These are phyloP conservation scores for Gonioctena quinquepunctata DNA, from an alignment of 1,140 invertebrate species.

Conservation along the genomic window DNA sequence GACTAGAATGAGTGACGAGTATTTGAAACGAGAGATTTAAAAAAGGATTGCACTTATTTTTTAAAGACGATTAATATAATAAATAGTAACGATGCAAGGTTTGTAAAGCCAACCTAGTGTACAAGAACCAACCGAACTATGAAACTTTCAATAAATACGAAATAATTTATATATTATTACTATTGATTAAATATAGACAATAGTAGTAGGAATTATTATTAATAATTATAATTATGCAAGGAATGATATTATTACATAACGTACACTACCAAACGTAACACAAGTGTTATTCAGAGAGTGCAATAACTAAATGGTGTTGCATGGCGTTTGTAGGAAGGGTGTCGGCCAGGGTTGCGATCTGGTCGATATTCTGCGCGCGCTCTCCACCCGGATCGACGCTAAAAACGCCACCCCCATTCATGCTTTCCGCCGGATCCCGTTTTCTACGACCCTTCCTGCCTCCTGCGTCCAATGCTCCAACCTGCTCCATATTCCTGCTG, in stretches of 20 bases:
- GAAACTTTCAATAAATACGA: conserved; percentile 51
- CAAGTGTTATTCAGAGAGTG: conserved; percentile 59
- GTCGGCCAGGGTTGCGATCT: conserved; percentile 50
- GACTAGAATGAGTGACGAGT: conserved; percentile 39
- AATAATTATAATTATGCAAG: conserved; percentile 58
- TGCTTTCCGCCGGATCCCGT: conserved; percentile 16
- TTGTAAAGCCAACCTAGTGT: conserved; percentile 52
- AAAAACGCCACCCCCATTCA: conserved; percentile 34
- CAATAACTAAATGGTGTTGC: conserved; percentile 58
- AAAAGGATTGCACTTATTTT: conserved; percentile 51
- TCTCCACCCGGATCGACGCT: conserved; percentile 22
- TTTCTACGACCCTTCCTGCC: conserved; percentile 3
- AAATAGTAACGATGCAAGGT: conserved; percentile 49
- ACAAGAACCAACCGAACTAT: conserved; percentile 50
- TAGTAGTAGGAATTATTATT: conserved; percentile 56
- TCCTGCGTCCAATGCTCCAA: conserved; percentile 3
- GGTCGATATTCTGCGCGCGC: conserved; percentile 54
- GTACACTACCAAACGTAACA: conserved; percentile 59
- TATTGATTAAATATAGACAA: conserved; percentile 56
- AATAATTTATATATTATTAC: conserved; percentile 54
- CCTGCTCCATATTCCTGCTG: conserved; percentile 15
- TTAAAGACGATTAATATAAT: conserved; percentile 48
- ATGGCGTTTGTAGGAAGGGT: conserved; percentile 52
- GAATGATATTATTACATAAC: conserved; percentile 59
- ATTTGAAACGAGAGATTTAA: conserved; percentile 29